These are phyloP conservation scores for Pangasius macronema DNA, from an alignment of 2,797 vertebrate species.

Conservation along the genomic window DNA sequence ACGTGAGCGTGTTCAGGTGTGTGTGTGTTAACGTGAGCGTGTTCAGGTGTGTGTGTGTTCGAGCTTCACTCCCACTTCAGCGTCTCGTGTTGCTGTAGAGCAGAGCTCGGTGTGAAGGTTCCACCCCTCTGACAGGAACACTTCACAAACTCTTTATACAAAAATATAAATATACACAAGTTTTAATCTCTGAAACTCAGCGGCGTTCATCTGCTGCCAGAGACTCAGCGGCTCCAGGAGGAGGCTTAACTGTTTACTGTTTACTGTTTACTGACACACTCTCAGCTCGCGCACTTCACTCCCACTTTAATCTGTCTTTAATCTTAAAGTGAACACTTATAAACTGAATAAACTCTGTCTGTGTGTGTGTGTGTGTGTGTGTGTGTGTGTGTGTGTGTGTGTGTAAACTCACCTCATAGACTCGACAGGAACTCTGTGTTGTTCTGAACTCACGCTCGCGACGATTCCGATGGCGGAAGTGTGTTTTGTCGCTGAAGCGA, in stretches of 20 bases:
- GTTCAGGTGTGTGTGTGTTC: too few relatives aligned
- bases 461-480: slow-evolving; percentile 31
- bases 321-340: background rate
- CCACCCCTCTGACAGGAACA: background rate
- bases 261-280: background rate
- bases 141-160: background rate
- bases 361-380: background rate
- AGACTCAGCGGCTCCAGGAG: too few relatives aligned
- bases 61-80: background rate
- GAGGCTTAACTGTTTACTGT: too few relatives aligned
- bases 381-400: slow-evolving; percentile 17
- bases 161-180: too few relatives aligned
- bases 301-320: too few relatives aligned
- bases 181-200: too few relatives aligned
- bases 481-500: background rate
- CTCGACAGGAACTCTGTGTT: background rate
- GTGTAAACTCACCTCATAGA: slow-evolving; percentile 9
- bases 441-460: background rate
- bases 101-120: background rate
- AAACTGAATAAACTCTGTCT: background rate
- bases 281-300: background rate
- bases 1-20: too few relatives aligned
- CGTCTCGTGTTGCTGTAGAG: background rate
- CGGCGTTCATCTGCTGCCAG: too few relatives aligned
- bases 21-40: too few relatives aligned